Evolutionary conservation across 2,888 invertebrate genomes (phyloP), one percentile per base, ranked within the genome.

Genomic region (Dynastes grantii): DNA sequence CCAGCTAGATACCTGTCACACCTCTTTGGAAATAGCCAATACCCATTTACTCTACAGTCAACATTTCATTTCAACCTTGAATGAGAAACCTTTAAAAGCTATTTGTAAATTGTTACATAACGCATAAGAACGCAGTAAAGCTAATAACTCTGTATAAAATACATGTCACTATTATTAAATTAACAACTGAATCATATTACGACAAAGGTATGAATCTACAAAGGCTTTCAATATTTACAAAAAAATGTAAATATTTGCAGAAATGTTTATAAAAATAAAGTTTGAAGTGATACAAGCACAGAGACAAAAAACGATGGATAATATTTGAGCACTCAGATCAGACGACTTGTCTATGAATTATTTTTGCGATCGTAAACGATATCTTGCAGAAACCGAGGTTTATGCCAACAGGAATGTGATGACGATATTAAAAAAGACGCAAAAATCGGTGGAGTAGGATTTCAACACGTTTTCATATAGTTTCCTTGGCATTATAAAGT

Each of bases 41-140:
- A 67, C 16, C 55, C 2, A 3, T 16, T 55, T 55, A 22, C 55
- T 63, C 45, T 45, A 27, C 40, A 75, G 61, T 75, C 73, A 61
- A 75, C 73, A 61, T 75, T 75, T 75, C 45, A 75, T 61, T 61
- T 61, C 61, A 75, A 75, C 73, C 73, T 75, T 75, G 73, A 75
- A 75, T 61, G 53, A 32, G 58, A 55, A 75, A 75, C 73, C 73
- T 75, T 75, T 71, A 71, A 71, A 71, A 71, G 37, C 71, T 55
- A 55, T 55, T 55, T 55, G 55, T 55, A 55, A 45, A 55, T 22
- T 40, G 55, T 71, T 71, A 71, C 71, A 71, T 71, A 71, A 71
- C 22, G 40, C 29, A 16, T 53, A 71, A 51, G 68, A 70, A 70
- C 53, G 71, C 27, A 51, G 53, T 37, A 55, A 55, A 55, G 22